Percentiles rank a stretch among this genome's conserved stretches.
Evolutionary conservation across 2,113 vertebrate species (phyloP).

Genomic region (Engystomops pustulosus): DNA sequence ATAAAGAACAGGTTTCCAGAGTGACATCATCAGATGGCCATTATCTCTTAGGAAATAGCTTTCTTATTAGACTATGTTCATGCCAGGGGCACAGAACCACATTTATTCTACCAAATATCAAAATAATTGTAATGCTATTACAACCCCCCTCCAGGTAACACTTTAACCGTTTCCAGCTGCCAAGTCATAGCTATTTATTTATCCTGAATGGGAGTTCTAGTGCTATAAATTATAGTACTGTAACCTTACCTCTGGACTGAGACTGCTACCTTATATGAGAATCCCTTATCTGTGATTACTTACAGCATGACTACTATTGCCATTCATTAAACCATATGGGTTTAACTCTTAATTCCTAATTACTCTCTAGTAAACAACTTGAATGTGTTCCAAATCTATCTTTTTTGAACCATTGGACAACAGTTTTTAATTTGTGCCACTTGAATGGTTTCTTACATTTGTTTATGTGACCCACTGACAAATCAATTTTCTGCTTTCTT

Average conservation of each 20-base stretch:
- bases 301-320: not conserved
- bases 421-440: slow-evolving; percentile 19
- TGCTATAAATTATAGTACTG: no score
- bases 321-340: not conserved
- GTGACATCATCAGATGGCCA: slow-evolving; percentile 16
- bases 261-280: no score
- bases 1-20: not conserved
- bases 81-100: not conserved
- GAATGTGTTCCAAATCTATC: not conserved
- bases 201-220: no score
- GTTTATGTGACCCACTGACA: slow-evolving; percentile 36
- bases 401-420: not conserved
- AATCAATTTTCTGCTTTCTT: slow-evolving; percentile 34
- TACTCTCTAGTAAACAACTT: not conserved
- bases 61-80: slow-evolving; percentile 15
- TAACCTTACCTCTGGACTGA: not conserved
- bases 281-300: not conserved
- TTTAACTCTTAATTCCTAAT: slow-evolving; percentile 2
- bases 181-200: no score
- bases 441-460: slow-evolving; percentile 19
- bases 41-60: slow-evolving; percentile 27
- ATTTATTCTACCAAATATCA: slow-evolving; percentile 30
- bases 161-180: not conserved
- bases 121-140: not conserved
- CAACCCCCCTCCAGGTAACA: not conserved